Evolutionary conservation across 2,797 vertebrate species (phyloP).

Genomic region (Calcarius lapponicus): DNA sequence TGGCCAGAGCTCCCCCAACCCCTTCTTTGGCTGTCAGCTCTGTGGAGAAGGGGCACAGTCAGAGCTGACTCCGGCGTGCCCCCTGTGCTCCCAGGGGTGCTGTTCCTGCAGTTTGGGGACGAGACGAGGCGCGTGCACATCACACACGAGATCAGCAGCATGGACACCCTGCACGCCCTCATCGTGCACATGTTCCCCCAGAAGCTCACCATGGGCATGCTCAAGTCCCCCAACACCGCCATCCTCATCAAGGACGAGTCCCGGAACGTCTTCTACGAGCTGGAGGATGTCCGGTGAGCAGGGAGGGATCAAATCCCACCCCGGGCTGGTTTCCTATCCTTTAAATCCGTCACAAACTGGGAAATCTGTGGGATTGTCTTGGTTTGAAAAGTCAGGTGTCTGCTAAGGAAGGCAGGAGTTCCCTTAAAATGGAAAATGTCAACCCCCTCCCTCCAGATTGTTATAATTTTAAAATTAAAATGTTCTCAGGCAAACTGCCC

Average conservation of each 20-base stretch:
- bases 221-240: slow-evolving; percentile 97
- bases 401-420: not conserved
- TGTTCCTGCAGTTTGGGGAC: slow-evolving; percentile 97
- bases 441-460: not conserved
- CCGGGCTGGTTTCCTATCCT: not conserved
- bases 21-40: rapidly evolving
- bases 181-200: slow-evolving; percentile 99
- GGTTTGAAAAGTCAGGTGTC: not conserved
- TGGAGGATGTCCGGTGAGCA: slow-evolving; percentile 89
- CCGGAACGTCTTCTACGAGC: slow-evolving; percentile 96
- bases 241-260: slow-evolving; percentile 99
- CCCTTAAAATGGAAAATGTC: not conserved
- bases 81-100: slow-evolving; percentile 81
- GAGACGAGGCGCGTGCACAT: slow-evolving; percentile 97
- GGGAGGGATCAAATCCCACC: not conserved
- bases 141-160: slow-evolving; percentile 96
- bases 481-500: not conserved
- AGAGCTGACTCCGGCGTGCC: not conserved
- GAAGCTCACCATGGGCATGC: slow-evolving; percentile 97
- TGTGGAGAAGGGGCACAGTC: rapidly evolving
- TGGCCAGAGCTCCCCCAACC: rapidly evolving
- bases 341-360: not conserved
- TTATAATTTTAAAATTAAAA: not conserved
- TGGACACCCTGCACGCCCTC: slow-evolving; percentile 97
- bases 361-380: not conserved